Evolutionary conservation across 2,113 vertebrate species (phyloP).

Genomic region (Carollia perspicillata): DNA sequence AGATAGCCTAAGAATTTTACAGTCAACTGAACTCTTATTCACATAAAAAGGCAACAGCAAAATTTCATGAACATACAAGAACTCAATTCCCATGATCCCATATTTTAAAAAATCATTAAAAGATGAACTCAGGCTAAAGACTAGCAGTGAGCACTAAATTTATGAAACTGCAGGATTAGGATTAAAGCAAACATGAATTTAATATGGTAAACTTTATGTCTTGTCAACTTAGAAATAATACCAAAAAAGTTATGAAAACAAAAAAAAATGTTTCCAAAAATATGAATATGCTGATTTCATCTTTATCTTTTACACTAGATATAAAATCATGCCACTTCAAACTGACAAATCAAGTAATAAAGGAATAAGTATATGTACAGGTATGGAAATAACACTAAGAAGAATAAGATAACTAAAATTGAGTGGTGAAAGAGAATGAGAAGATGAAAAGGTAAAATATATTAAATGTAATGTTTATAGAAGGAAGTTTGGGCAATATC

Average conservation of each 20-base stretch:
- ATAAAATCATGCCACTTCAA: not conserved
- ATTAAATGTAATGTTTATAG: not conserved
- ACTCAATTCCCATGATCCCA: not conserved
- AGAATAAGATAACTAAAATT: not conserved
- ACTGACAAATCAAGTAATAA: not conserved
- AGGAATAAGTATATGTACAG: not conserved
- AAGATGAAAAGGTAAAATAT: not conserved
- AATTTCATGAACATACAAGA: not conserved
- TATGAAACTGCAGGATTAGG: not conserved
- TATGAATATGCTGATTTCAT: not conserved
- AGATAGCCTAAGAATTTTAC: too few species aligned
- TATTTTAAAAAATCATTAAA: not conserved
- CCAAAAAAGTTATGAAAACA: not conserved
- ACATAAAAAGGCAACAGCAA: too few species aligned
- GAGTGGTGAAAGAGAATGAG: not conserved
- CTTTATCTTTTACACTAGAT: too few species aligned
- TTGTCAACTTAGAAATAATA: not conserved
- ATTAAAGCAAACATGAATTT: not conserved
- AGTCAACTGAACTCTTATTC: too few species aligned
- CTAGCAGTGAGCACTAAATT: not conserved
- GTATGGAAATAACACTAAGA: not conserved
- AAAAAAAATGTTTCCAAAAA: too few species aligned
- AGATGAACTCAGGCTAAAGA: not conserved
- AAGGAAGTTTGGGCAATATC: not conserved
- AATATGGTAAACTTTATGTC: too few species aligned